Evolutionary conservation across 2,797 vertebrate genomes (phyloP), one percentile per base, ranked within the genome.

Genomic region (Acrocephalus scirpaceus): DNA sequence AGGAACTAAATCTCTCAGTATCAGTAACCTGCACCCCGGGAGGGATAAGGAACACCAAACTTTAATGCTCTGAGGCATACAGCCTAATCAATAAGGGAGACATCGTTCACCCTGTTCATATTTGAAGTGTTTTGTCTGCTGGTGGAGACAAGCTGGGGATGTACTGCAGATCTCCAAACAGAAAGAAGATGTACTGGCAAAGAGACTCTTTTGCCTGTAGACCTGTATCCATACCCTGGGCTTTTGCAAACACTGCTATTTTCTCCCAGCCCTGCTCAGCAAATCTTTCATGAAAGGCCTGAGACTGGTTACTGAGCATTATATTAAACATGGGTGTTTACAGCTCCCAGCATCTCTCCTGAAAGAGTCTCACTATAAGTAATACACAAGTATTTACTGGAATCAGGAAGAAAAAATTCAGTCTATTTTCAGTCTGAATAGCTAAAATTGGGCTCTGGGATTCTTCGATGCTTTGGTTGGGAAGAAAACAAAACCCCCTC

Each of bases 381-480:
- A 85, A 94, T 26, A 61, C 27, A 82, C 23, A 89, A 79, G 67
- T 67, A 93, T 91, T 95, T 89, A 73, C 71, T 50, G 45, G 57
- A 73, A 70, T 36, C 56, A 74, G 57, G 50, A 64, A 66, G 77
- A 53, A 56, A 27, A 90, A 92, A 71, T 79, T 88, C 89, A 44
- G 42, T 36, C 76, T 90, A 32, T 84, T 96, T 95, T 92, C 61
- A 88, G 89, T 53, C 71, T 91, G 92, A 91, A 92, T 95, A 96
- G 64, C 85, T 95, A 90, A 96, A 86, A 95, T 82, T 26, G 19
- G 40, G 60, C 90, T 75, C 53, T 44, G 29, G 50, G 75, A 79
- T 51, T 60, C 70, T 94, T 95, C 95, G 80, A 57, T 85, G 57
- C 56, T 69, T 85, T 90, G 21, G 48, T 47, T 89, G 69, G 80